Percentiles rank a stretch among this genome's conserved stretches.
These are phyloP conservation scores for Capricornis sumatraensis DNA, from an alignment of 2,113 vertebrate genomes.

Conservation along the genomic window DNA sequence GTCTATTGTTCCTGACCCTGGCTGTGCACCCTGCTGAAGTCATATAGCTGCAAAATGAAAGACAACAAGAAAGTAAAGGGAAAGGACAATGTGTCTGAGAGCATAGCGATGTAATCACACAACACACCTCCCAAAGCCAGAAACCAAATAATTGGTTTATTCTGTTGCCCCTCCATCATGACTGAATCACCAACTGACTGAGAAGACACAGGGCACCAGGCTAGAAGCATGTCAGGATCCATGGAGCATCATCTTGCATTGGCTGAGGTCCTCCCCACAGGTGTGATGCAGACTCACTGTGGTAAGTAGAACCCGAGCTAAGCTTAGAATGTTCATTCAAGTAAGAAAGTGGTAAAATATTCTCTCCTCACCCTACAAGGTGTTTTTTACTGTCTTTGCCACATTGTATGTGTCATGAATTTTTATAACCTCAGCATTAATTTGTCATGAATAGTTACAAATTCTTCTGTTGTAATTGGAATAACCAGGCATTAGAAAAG, in stretches of 20 bases:
- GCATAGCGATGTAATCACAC: background rate
- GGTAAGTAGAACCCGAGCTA: background rate
- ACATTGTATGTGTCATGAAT: background rate
- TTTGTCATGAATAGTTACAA: background rate
- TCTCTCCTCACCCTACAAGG: background rate
- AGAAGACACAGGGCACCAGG: background rate
- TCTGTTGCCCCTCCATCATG: background rate
- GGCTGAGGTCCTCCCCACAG: background rate
- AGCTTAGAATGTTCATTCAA: background rate
- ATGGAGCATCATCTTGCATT: background rate
- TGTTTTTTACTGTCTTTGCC: background rate
- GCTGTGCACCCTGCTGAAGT: background rate
- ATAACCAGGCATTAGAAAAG: background rate
- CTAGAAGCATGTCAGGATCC: background rate
- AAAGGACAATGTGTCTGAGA: background rate
- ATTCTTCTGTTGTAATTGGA: background rate
- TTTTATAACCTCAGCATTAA: background rate
- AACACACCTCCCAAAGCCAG: background rate
- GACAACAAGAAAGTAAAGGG: background rate
- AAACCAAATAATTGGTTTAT: background rate
- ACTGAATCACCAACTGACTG: background rate
- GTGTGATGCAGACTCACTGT: background rate
- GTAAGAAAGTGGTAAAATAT: background rate
- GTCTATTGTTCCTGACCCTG: background rate
- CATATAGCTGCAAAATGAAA: background rate